Evolutionary conservation across 1,140 invertebrate species (phyloP).

Genomic region (Mylabris phalerata): DNA sequence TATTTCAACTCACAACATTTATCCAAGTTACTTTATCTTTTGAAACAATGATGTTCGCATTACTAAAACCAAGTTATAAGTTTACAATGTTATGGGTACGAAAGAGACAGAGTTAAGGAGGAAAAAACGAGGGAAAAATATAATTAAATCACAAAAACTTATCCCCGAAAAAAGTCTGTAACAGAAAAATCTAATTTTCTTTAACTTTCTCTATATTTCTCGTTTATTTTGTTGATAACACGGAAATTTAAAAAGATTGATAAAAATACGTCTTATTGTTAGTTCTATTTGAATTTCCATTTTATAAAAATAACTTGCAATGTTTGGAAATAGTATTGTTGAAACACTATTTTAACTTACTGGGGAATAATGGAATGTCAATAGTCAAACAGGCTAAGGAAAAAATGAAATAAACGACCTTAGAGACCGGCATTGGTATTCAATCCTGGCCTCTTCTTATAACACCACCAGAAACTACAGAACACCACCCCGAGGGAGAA

Average conservation of each 20-base stretch:
- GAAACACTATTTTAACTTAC: neutral
- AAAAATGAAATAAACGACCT: constrained; percentile 27
- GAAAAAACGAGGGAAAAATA: too few relatives aligned
- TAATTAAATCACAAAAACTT: too few relatives aligned
- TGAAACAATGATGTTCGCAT: constrained; percentile 24
- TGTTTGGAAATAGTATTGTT: too few relatives aligned
- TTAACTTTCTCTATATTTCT: too few relatives aligned
- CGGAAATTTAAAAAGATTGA: too few relatives aligned
- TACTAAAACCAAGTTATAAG: constrained; percentile 24
- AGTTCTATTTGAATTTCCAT: too few relatives aligned
- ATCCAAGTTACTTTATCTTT: constrained; percentile 21
- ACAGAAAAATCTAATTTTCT: too few relatives aligned
- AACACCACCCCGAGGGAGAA: constrained; percentile 16
- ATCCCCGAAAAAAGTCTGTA: too few relatives aligned
- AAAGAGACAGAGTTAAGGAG: neutral
- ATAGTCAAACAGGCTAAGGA: constrained; percentile 18
- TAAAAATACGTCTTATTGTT: too few relatives aligned
- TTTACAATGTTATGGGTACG: constrained; percentile 12
- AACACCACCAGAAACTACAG: constrained; percentile 10
- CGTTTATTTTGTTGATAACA: too few relatives aligned
- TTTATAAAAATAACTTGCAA: too few relatives aligned
- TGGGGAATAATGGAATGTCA: constrained; percentile 24
- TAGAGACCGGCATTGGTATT: constrained; percentile 24
- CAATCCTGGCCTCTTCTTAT: constrained; percentile 16
- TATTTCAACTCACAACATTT: constrained; percentile 8